Base-by-base conservation (phyloP, 2,113 vertebrate genomes). In the Hippolais icterina region DNA sequence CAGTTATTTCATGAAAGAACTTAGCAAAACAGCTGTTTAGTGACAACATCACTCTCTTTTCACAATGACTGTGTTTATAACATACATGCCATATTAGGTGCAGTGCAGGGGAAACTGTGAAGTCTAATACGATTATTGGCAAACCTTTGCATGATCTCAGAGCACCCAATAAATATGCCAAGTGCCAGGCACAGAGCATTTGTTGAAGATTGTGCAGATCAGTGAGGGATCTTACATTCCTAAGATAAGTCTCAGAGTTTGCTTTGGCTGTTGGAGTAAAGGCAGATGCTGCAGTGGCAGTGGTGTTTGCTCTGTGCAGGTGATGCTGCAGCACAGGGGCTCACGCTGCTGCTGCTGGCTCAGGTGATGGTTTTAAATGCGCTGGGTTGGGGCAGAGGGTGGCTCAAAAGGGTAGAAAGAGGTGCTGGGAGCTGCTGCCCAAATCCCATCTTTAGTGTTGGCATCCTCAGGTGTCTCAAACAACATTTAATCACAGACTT, bases 241-340 rank as follows among this genome's bases (percentile, higher is more conserved):
- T 21, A 1, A 64, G 42, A 2, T 8, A 4, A 7, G 15, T 42
- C n/a, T 22, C 22, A 25, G 88, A 39, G 53, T 19, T 71, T n/a
- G 35, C 31, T 59, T 12, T 33, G 42, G 68, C n/a, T 11, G 5
- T 37, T 63, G 31, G 35, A 18, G 42, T 3, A 19, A 11, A 25
- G 57, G 57, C 49, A 44, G 53, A 2, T 5, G 49, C 46, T n/a
- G 0, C 28, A 24, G 9, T 0, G 52, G 22, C 49, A 31, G 3
- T 3, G 2, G 10, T 0, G 10, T 8, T 61, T 16, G 81, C 44
- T 41, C 60, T 19, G 8, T 2, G 17, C 3, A 1, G 17, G 46
- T 4, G 44, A 12, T 0, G 5, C 63, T 28, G 60, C 28, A 50
- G 59, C 49, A 3, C 5, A 5, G 27, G 35, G 21, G 19, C 42